phyloP scores from a whole-genome alignment of 1,140 invertebrate species.

The Monochamus saltuarius region DNA sequence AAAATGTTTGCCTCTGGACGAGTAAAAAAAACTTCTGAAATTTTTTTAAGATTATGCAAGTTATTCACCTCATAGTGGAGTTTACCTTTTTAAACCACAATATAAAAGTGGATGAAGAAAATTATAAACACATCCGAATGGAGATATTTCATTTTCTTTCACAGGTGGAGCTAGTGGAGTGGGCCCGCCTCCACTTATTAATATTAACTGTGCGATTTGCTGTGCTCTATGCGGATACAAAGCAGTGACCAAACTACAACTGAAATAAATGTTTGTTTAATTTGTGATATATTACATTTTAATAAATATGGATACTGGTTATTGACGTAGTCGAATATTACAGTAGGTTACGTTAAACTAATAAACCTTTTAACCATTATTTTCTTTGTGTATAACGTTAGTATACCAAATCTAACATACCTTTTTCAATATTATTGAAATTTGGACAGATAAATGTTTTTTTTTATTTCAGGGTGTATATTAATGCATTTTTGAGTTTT shows the following conservation, averaged over 20 bases:
- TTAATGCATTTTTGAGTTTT: no score
- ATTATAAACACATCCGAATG: constrained; percentile 54
- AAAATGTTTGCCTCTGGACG: constrained; percentile 60
- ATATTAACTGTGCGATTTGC: constrained; percentile 64
- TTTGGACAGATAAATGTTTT: no score
- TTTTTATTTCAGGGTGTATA: no score
- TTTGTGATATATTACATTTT: constrained; percentile 18
- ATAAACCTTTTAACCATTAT: no score
- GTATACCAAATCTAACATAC: no score
- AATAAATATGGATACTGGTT: no score
- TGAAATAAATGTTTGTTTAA: constrained; percentile 47
- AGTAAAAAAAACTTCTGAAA: constrained; percentile 54
- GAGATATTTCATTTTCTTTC: constrained; percentile 52
- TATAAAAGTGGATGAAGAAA: constrained; percentile 56
- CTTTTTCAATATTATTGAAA: no score
- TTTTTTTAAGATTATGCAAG: constrained; percentile 7
- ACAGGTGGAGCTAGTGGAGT: constrained; percentile 65
- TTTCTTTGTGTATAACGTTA: no score
- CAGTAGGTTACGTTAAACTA: no score
- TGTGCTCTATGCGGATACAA: constrained; percentile 62
- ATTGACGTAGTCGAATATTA: no score
- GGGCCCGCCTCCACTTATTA: constrained; percentile 73
- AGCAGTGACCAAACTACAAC: constrained; percentile 69
- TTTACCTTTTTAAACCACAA: constrained; percentile 56
- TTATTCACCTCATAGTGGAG: constrained; percentile 30